phyloP scores from a whole-genome alignment of 2,888 invertebrate species.

The Lacanobia wlatinum region DNA sequence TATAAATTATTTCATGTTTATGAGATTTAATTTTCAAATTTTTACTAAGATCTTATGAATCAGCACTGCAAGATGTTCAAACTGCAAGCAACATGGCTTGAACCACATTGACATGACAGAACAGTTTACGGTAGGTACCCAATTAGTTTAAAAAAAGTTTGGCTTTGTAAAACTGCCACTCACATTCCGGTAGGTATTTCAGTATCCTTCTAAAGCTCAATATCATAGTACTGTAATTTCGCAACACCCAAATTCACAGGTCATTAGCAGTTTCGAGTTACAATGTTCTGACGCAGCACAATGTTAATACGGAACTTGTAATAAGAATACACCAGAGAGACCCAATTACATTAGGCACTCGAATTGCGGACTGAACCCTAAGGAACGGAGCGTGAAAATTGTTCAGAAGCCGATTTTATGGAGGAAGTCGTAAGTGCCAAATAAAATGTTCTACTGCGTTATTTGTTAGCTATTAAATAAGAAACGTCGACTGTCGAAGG shows the following conservation, averaged over 20 bases:
- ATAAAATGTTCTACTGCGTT: slow-evolving; percentile 29
- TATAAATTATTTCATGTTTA: too few relatives aligned
- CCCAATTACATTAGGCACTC: slow-evolving; percentile 49
- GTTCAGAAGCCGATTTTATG: slow-evolving; percentile 33
- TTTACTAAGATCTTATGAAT: too few relatives aligned
- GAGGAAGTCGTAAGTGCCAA: slow-evolving; percentile 41
- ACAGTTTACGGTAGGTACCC: too few relatives aligned
- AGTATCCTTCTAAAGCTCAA: not conserved
- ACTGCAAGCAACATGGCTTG: too few relatives aligned
- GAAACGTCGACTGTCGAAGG: slow-evolving; percentile 26
- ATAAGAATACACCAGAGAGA: slow-evolving; percentile 41
- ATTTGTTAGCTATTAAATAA: slow-evolving; percentile 33
- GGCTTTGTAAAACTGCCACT: not conserved
- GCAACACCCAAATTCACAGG: slow-evolving; percentile 11
- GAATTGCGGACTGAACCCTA: slow-evolving; percentile 22
- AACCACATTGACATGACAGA: too few relatives aligned
- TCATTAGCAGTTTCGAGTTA: slow-evolving; percentile 30
- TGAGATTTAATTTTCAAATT: too few relatives aligned
- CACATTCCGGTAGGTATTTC: not conserved
- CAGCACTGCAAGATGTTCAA: too few relatives aligned
- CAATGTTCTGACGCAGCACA: slow-evolving; percentile 21
- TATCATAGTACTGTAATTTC: not conserved
- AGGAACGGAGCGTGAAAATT: slow-evolving; percentile 22
- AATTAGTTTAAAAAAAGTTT: too few relatives aligned
- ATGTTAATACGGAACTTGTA: slow-evolving; percentile 33